These are phyloP conservation scores for Ooceraea biroi DNA, from an alignment of 1,140 invertebrate genomes.

Conservation along the genomic window DNA sequence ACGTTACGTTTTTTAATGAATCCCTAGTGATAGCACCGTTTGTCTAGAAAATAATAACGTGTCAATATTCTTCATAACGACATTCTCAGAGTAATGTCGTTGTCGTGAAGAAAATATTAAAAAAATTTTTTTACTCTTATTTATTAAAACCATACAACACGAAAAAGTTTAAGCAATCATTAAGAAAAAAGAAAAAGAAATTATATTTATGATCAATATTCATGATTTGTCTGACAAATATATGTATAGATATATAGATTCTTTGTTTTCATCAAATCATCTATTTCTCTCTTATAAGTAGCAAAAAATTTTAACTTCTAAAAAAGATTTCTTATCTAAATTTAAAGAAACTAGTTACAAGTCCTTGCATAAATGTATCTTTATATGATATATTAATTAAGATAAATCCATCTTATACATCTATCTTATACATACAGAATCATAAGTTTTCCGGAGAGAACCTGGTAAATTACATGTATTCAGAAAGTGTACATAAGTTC, in stretches of 20 bases:
- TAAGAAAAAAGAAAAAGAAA: neutral
- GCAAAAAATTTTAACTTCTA: constrained; percentile 1
- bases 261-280: too few relatives aligned
- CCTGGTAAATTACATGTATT: constrained; percentile 27
- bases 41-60: constrained; percentile 27
- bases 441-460: neutral
- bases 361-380: neutral
- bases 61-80: constrained; percentile 22
- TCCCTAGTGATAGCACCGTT: constrained; percentile 6
- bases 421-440: neutral
- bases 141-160: too few relatives aligned
- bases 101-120: neutral
- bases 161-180: too few relatives aligned
- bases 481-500: constrained; percentile 28
- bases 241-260: too few relatives aligned
- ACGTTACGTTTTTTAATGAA: constrained; percentile 43
- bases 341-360: neutral
- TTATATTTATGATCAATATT: neutral
- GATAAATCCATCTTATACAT: neutral
- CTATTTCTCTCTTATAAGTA: too few relatives aligned
- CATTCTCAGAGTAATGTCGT: constrained; percentile 30
- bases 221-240: too few relatives aligned
- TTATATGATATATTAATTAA: constrained; percentile 42
- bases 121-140: neutral
- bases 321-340: constrained; percentile 3